Evolutionary conservation across 2,797 vertebrate species (phyloP), one percentile per base, ranked within the genome.

Genomic region (Cetoscarus ocellatus): DNA sequence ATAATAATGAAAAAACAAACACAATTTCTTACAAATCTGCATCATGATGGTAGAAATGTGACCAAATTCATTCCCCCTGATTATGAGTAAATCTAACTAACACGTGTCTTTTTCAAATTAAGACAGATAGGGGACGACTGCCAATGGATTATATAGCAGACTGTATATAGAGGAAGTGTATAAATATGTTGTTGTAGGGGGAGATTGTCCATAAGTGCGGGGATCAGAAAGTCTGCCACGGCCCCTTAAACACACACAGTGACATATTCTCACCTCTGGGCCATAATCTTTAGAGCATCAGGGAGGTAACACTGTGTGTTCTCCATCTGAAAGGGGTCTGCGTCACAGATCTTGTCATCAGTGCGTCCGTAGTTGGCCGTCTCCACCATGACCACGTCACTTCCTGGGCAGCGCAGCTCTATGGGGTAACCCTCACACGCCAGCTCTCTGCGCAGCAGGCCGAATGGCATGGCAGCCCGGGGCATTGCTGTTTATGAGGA

Each of bases 301-400:
- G 96, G 96, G 57, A 97, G 95, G 93, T 96, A 97, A 87, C 96
- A 97, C 88, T 96, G 96, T n/a, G 96, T 95, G 6, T 97, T 97
- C 88, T 97, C 96, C 96, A 97, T 97, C 90, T 97, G 96, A 88
- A 96, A 97, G 2, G 96, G 96, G 88, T 97, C 96, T 0, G 96
- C 96, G 0, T 97, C 96, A 43, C 96, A 97, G 86, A 97, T 97
- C 87, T 97, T 97, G 93, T 97, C 96, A 0, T 97, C 96, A 0
- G 96, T 97, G 67, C 96, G 95, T 45, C 96, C 96, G 0, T 97
- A 97, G 90, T 97, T 97, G 79, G 96, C 96, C 0, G 96, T 96
- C 78, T 97, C 96, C 76, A 97, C 95, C 95, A 97, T 96, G 19
- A 97, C 95, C 73, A 97, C 96, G 2, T 97, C 96, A 2, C 96